phyloP scores from a whole-genome alignment of 1,140 invertebrate species.

The Pachypsylla venusta region DNA sequence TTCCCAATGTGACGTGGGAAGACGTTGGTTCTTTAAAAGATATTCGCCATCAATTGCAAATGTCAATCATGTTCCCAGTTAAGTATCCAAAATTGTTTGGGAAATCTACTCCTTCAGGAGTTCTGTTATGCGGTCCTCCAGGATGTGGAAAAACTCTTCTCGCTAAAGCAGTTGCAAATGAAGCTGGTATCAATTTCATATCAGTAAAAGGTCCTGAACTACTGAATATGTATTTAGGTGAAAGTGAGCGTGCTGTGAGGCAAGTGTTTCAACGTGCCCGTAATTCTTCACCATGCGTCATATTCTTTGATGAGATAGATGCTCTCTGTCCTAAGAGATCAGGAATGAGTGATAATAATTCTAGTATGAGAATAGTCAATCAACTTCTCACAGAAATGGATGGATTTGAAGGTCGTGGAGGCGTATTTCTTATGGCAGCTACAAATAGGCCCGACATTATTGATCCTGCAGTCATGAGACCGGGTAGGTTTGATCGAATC shows the following conservation, averaged over 20 bases:
- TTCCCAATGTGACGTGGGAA: constrained; percentile 94
- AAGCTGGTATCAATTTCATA: constrained; percentile 92
- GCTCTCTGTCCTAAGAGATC: constrained; percentile 83
- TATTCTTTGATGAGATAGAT: constrained; percentile 99
- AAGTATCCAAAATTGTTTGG: constrained; percentile 70
- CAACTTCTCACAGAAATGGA: constrained; percentile 99
- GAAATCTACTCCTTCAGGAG: constrained; percentile 62
- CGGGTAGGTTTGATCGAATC: constrained; percentile 85
- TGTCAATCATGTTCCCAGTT: constrained; percentile 84
- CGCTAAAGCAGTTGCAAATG: constrained; percentile 89
- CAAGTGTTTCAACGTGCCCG: constrained; percentile 85
- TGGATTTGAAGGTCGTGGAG: constrained; percentile 67
- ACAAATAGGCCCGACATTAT: constrained; percentile 95
- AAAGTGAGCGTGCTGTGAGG: constrained; percentile 92
- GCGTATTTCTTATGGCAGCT: constrained; percentile 88
- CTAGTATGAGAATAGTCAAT: constrained; percentile 77
- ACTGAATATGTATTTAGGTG: constrained; percentile 97
- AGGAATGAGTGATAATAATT: constrained; percentile 42
- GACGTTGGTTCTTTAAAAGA: constrained; percentile 85
- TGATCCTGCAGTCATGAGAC: constrained; percentile 87
- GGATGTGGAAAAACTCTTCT: constrained; percentile 83
- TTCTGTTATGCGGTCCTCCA: constrained; percentile 88
- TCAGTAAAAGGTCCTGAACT: constrained; percentile 94
- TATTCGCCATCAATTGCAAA: constrained; percentile 75
- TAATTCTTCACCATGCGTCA: constrained; percentile 93